These are phyloP conservation scores for Lathronympha strigana DNA, from an alignment of 2,888 invertebrate genomes.

Conservation along the genomic window DNA sequence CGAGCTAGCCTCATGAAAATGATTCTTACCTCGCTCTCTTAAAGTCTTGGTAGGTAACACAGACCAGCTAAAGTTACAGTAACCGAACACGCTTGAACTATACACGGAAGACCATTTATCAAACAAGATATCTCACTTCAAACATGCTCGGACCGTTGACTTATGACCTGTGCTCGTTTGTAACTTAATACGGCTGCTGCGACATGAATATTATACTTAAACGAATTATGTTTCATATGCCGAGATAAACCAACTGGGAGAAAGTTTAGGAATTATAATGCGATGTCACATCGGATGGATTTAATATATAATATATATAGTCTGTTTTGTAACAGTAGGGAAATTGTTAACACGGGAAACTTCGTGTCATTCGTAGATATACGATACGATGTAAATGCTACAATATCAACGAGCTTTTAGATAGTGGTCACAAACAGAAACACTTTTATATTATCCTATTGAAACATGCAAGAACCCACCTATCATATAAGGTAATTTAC, in stretches of 20 bases:
- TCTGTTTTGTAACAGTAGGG: neutral
- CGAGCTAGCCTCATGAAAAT: neutral
- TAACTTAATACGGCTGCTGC: conserved; percentile 47
- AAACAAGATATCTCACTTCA: conserved; percentile 42
- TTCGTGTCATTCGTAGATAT: neutral
- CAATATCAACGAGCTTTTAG: too few relatives aligned
- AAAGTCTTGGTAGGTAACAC: neutral
- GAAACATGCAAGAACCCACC: too few relatives aligned
- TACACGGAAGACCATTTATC: conserved; percentile 36
- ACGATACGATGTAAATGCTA: neutral
- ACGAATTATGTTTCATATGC: conserved; percentile 35
- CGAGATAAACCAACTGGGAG: conserved; percentile 10
- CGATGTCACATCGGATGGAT: neutral
- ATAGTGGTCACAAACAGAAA: too few relatives aligned
- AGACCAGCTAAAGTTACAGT: conserved; percentile 9
- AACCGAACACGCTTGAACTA: conserved; percentile 30
- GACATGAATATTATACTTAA: conserved; percentile 44
- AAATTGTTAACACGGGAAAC: neutral
- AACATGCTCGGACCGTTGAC: conserved; percentile 49
- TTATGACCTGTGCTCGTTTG: conserved; percentile 52
- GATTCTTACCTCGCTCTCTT: neutral
- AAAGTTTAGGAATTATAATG: conserved; percentile 14
- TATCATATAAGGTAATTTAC: too few relatives aligned
- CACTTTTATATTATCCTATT: too few relatives aligned
- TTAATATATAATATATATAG: neutral